Evolutionary conservation across 2,797 vertebrate genomes (phyloP).

Genomic region (Darevskia mixta): DNA sequence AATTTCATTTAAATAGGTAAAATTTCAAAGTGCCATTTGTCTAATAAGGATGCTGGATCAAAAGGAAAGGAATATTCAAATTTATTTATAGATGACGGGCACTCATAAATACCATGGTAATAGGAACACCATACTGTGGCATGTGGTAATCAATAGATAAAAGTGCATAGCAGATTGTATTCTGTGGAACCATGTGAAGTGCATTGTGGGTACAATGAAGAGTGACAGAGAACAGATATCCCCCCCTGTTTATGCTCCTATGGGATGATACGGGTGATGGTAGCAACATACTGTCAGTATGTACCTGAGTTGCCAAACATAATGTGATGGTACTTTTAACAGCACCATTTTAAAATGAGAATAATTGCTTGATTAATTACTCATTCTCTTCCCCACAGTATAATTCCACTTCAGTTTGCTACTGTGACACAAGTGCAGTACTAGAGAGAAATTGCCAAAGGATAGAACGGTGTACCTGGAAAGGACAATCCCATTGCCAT

Average conservation of each 20-base stretch:
- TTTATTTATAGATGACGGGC: not conserved
- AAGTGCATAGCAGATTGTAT: not conserved
- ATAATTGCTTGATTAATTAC: not conserved
- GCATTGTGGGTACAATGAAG: not conserved
- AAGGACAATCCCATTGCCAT: not conserved
- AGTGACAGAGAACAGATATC: not conserved
- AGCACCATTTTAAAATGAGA: not conserved
- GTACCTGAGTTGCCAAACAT: not conserved
- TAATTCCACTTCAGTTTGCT: not conserved
- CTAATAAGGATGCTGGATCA: not conserved
- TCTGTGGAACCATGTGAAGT: not conserved
- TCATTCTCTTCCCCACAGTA: not conserved
- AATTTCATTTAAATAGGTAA: not conserved
- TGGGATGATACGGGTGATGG: not conserved
- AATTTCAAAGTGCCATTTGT: not conserved
- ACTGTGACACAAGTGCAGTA: not conserved
- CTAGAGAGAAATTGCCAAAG: not conserved
- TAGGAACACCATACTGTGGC: not conserved
- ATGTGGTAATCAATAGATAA: not conserved
- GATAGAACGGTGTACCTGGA: not conserved
- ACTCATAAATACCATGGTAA: not conserved
- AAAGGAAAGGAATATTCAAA: not conserved
- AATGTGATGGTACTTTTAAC: not conserved
- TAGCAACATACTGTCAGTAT: not conserved
- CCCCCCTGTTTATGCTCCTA: not conserved